A percentile compares a stretch with the other conserved stretches of the same genome.
Evolutionary conservation across 2,113 vertebrate genomes (phyloP).

Genomic region (Dipodomys stephensi): DNA sequence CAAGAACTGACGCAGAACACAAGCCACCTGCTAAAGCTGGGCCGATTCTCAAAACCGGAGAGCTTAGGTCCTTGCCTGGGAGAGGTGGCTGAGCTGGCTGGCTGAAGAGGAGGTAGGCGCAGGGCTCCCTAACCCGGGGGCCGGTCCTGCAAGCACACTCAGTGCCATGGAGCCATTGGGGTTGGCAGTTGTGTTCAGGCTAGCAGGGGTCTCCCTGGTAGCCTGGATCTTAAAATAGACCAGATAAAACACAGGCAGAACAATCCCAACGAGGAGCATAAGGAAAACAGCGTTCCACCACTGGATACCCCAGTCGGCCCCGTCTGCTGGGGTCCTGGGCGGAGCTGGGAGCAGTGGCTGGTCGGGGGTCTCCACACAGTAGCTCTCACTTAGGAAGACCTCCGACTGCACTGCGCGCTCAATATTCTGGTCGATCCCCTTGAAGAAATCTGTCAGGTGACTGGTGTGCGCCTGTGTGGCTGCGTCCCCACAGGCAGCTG

Average conservation of each 20-base stretch:
- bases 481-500: not conserved
- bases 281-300: slow-evolving; percentile 97
- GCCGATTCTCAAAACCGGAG: not conserved
- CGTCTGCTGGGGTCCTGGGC: slow-evolving; percentile 59
- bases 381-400: slow-evolving; percentile 72
- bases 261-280: slow-evolving; percentile 95
- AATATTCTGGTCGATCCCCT: slow-evolving; percentile 91
- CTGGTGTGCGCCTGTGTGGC: slow-evolving; percentile 3
- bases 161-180: slow-evolving; percentile 60
- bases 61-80: not conserved
- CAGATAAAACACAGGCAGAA: slow-evolving; percentile 95
- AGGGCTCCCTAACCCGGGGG: not conserved
- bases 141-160: not conserved
- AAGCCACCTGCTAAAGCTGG: not conserved
- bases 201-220: slow-evolving; percentile 54
- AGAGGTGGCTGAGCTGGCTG: not conserved
- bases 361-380: slow-evolving; percentile 13
- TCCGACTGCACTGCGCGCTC: slow-evolving; percentile 88
- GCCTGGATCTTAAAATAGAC: slow-evolving; percentile 95
- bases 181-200: slow-evolving; percentile 69
- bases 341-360: not conserved
- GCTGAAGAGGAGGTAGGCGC: not conserved
- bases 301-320: slow-evolving; percentile 94
- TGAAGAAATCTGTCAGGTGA: slow-evolving; percentile 90
- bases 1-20: not conserved